Evolutionary conservation across 2,797 vertebrate species (phyloP), one percentile per base, ranked within the genome.

Genomic region (Clarias fuscus): DNA sequence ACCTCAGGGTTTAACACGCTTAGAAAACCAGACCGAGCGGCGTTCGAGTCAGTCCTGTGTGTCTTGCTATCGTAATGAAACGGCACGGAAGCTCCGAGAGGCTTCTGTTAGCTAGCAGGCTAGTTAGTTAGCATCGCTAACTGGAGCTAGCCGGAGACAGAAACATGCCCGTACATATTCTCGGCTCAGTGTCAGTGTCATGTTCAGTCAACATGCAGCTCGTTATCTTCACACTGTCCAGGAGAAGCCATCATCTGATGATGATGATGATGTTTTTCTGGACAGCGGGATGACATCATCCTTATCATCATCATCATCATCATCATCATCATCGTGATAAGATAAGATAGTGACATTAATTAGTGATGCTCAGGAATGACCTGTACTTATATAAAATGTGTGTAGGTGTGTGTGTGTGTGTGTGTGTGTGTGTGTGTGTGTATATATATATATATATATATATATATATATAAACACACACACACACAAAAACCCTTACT

Each of bases 131-230:
- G 37, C 78, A 5, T 5, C 24, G 37, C 33, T 10, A 53, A 14
- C 11, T 3, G 13, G 1, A 58, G 78, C 61, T 80, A 80, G 64
- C 59, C 15, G 64, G 2, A 68, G 43, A 71, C 53, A 67, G 72
- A 77, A 18, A 90, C 89, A 89, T 90, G 89, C 85, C 89, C 88
- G 83, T 86, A 85, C 89, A 85, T 24, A 90, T 88, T 83, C 88
- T 71, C 68, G 84, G 30, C 48, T 83, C 48, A 40, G 8, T 40
- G 56, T 75, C 72, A 53, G 71, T 75, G 56, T 62, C 77, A 33
- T 24, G 22, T 58, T 79, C 30, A 18, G 43, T 53, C 24, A 73
- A 48, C 71, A 81, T 13, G 48, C 11, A 53, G 48, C 70, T 33
- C 18, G 33, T 37, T 40, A 48, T 24, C 2, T 37, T 17, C 0